These are phyloP conservation scores for Cheilosia vernalis DNA, from an alignment of 2,888 invertebrate genomes.

Conservation along the genomic window DNA sequence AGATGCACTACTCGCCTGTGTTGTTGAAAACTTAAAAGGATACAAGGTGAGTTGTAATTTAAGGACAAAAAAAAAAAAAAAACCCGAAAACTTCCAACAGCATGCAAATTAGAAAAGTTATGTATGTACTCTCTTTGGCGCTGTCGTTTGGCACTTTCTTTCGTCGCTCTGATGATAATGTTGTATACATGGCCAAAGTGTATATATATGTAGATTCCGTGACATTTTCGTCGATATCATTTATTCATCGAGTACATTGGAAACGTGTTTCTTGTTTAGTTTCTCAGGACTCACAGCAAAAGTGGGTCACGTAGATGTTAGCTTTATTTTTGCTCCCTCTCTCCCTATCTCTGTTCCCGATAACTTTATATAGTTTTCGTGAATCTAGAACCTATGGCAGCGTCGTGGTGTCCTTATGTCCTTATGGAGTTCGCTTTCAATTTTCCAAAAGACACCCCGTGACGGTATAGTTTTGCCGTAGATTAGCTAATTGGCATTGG, in stretches of 20 bases:
- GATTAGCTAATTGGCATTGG: constrained; percentile 72
- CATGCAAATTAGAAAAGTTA: constrained; percentile 70
- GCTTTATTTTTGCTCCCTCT: constrained; percentile 10
- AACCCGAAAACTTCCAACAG: constrained; percentile 6
- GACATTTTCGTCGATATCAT: constrained; percentile 63
- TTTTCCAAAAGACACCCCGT: constrained; percentile 55
- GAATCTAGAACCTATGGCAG: constrained; percentile 25
- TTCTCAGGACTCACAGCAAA: constrained; percentile 19
- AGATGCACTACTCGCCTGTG: constrained; percentile 94
- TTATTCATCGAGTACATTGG: constrained; percentile 72
- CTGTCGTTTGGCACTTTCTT: background rate
- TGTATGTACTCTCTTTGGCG: background rate
- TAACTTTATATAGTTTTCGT: constrained; percentile 26
- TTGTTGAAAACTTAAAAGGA: constrained; percentile 93
- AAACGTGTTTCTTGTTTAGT: constrained; percentile 45
- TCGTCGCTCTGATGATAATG: background rate
- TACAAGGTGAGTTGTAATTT: constrained; percentile 88
- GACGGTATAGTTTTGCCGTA: constrained; percentile 42
- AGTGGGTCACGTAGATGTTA: constrained; percentile 67
- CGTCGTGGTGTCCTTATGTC: constrained; percentile 27
- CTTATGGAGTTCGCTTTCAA: constrained; percentile 56
- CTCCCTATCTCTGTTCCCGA: background rate
- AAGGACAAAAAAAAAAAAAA: background rate
- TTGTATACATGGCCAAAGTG: no score
- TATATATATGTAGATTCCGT: background rate